Conservation (phyloP, 2,113 vertebrate genomes). For the Nibea coibor region DNA sequence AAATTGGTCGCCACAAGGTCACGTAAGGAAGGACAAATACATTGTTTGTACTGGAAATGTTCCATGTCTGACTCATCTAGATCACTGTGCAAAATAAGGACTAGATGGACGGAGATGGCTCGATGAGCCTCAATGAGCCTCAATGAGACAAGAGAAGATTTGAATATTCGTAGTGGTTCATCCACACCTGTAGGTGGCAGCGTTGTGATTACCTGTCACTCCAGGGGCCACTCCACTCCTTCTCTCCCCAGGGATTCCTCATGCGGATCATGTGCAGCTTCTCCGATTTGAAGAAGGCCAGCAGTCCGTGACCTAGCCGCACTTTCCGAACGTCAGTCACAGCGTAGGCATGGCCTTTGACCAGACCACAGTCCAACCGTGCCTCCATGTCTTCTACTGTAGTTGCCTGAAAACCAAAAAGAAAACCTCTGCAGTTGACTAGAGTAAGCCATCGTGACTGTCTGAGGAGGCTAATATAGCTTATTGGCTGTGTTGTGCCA, state of each 20-base stretch:
- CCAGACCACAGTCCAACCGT: slow-evolving; percentile 92
- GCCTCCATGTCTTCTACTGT: slow-evolving; percentile 95
- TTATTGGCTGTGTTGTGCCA: no score
- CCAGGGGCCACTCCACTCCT: slow-evolving; percentile 98
- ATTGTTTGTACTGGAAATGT: slow-evolving; percentile 14
- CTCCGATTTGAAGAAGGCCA: slow-evolving; percentile 96
- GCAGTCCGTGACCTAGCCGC: slow-evolving; percentile 91
- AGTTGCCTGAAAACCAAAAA: slow-evolving; percentile 82
- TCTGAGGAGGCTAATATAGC: no score
- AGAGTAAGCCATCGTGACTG: no score
- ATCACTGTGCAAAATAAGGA: neutral
- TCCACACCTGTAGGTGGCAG: slow-evolving; percentile 10
- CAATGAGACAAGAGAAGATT: neutral
- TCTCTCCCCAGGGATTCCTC: slow-evolving; percentile 97
- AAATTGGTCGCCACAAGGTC: slow-evolving; percentile 24
- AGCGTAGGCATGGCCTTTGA: slow-evolving; percentile 96
- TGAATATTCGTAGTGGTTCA: neutral
- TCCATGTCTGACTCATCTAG: slow-evolving; percentile 1
- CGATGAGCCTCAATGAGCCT: neutral
- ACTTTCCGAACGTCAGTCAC: slow-evolving; percentile 94
- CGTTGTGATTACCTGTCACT: slow-evolving; percentile 91
- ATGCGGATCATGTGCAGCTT: slow-evolving; percentile 98
- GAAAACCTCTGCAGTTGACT: no score
- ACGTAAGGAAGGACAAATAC: neutral
- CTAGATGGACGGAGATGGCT: neutral